phyloP scores from a whole-genome alignment of 2,888 invertebrate genomes.

The Synanthedon myopaeformis region DNA sequence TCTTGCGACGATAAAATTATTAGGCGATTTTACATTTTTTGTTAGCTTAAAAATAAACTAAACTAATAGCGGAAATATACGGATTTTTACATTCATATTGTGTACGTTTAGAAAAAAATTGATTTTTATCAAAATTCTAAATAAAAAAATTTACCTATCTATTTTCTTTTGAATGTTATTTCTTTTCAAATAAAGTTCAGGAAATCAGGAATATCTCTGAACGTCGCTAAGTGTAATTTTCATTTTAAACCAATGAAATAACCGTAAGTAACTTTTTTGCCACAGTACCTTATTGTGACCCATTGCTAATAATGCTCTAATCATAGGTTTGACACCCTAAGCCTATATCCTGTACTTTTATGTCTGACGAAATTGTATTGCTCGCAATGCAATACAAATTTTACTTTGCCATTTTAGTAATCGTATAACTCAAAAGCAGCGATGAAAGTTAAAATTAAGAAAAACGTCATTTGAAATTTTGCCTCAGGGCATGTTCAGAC shows the following conservation, averaged over 20 bases:
- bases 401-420: neutral
- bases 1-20: neutral
- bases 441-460: conserved; percentile 16
- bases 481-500: conserved; percentile 23
- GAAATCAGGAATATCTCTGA: no score
- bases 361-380: neutral
- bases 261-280: conserved; percentile 25
- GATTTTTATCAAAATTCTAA: no score
- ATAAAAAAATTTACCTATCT: no score
- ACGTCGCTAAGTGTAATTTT: no score
- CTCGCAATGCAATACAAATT: neutral
- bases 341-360: conserved; percentile 7
- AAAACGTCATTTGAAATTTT: conserved; percentile 5
- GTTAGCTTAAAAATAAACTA: no score
- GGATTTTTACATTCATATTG: no score
- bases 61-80: no score
- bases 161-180: no score
- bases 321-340: conserved; percentile 61
- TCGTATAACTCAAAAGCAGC: conserved; percentile 5
- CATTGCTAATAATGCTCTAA: conserved; percentile 55
- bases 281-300: conserved; percentile 37
- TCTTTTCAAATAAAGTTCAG: no score
- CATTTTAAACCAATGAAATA: no score
- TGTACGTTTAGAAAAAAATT: no score
- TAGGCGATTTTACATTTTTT: neutral